These are phyloP conservation scores for Agrenia bidenticulata DNA, from an alignment of 2,888 invertebrate genomes.

Conservation along the genomic window DNA sequence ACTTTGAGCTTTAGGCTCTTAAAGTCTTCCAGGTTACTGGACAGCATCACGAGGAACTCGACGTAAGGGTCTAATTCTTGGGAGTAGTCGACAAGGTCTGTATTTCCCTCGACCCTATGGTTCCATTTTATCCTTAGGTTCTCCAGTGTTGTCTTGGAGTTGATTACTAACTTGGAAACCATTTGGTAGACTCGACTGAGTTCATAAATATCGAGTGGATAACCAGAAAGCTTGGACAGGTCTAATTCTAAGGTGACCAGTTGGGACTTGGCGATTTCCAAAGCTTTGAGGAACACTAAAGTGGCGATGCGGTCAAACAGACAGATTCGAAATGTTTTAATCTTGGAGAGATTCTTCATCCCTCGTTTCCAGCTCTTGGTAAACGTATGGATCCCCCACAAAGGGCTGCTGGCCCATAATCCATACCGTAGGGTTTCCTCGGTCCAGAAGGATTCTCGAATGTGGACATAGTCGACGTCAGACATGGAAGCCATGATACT, in stretches of 20 bases:
- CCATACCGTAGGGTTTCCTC: background rate
- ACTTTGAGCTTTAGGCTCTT: background rate
- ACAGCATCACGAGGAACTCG: conserved; percentile 5
- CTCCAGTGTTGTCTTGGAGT: background rate
- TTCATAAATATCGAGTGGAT: background rate
- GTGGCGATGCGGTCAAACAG: background rate
- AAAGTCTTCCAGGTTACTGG: background rate
- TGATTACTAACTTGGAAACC: background rate
- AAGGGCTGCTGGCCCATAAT: background rate
- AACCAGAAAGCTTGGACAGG: background rate
- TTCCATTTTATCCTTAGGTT: conserved; percentile 11
- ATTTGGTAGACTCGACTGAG: background rate
- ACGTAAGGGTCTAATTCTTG: background rate
- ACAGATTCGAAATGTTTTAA: background rate
- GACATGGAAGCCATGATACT: background rate
- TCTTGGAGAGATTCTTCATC: background rate
- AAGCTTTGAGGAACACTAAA: background rate
- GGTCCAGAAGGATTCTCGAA: background rate
- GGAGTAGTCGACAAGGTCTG: background rate
- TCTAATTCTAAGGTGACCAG: conserved; percentile 9
- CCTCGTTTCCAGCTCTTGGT: conserved; percentile 4
- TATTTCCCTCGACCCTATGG: background rate
- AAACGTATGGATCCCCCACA: background rate
- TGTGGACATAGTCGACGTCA: background rate
- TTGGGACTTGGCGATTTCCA: background rate